A percentile compares a stretch with the other conserved stretches of the same genome.
Conservation (phyloP, 2,797 vertebrate species). For the Clarias pachynema region DNA sequence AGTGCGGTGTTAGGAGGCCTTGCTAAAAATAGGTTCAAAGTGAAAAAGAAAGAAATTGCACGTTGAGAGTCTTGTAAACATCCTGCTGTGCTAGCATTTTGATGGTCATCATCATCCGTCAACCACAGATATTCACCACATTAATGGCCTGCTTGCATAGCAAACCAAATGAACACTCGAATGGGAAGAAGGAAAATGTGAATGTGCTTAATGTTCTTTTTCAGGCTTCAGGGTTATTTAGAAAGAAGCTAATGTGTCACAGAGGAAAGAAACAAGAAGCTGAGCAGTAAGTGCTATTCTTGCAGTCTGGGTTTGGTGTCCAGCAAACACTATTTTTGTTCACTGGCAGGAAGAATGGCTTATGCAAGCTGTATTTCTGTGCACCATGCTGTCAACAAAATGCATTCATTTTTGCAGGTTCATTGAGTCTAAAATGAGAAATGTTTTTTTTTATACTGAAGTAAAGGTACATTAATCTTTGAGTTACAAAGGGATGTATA, state of each 20-base stretch:
- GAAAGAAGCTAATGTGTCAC: constrained; percentile 46
- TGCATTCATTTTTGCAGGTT: constrained; percentile 22
- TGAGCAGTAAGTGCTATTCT: constrained; percentile 40
- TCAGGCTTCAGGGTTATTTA: constrained; percentile 26
- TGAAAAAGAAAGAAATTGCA: constrained; percentile 45
- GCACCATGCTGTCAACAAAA: constrained; percentile 40
- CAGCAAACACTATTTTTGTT: constrained; percentile 49
- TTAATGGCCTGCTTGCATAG: constrained; percentile 40
- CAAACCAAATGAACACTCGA: constrained; percentile 43
- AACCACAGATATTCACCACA: constrained; percentile 35
- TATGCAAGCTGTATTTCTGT: constrained; percentile 51
- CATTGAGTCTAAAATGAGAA: constrained; percentile 15
- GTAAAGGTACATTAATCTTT: not conserved
- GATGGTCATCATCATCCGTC: constrained; percentile 44
- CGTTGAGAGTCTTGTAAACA: constrained; percentile 50
- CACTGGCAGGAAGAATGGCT: constrained; percentile 52
- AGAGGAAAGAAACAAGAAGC: constrained; percentile 44
- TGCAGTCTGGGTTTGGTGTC: constrained; percentile 46
- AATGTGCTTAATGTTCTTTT: constrained; percentile 44
- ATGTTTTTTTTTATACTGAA: not conserved
- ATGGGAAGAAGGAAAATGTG: constrained; percentile 34
- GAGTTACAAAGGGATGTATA: not conserved
- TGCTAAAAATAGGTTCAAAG: constrained; percentile 40
- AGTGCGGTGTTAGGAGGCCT: constrained; percentile 43
- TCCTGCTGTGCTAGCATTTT: constrained; percentile 40